Conservation (phyloP, 2,797 vertebrate genomes). For the Antennarius maculatus region DNA sequence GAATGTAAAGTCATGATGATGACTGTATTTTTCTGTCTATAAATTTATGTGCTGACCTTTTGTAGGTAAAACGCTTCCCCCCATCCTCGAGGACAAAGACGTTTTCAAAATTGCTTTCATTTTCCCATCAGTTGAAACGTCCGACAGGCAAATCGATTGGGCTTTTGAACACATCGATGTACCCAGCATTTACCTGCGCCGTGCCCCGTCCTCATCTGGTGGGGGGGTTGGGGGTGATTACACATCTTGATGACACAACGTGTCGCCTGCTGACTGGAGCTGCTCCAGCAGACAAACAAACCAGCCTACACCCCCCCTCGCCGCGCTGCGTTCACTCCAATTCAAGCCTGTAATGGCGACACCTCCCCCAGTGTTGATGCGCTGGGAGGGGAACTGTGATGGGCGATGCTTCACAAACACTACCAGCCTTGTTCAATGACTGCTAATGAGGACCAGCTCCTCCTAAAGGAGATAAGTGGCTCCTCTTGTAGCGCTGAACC, state of each 20-base stretch:
- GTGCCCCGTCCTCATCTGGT: slow-evolving; percentile 39
- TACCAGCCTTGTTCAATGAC: slow-evolving; percentile 63
- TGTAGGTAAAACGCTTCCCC: slow-evolving; percentile 27
- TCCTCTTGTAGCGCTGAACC: too few species aligned
- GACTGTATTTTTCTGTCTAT: slow-evolving; percentile 14
- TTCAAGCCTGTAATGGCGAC: slow-evolving; percentile 77
- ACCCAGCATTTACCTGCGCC: slow-evolving; percentile 56
- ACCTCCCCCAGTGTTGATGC: slow-evolving; percentile 59
- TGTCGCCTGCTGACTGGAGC: slow-evolving; percentile 67
- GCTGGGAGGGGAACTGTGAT: slow-evolving; percentile 56
- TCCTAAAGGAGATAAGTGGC: slow-evolving; percentile 52
- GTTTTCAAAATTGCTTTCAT: slow-evolving; percentile 58
- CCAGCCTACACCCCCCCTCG: slow-evolving; percentile 69
- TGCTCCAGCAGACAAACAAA: slow-evolving; percentile 75
- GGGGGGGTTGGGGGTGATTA: slow-evolving; percentile 68
- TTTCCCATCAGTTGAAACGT: slow-evolving; percentile 50
- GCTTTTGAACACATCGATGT: slow-evolving; percentile 62
- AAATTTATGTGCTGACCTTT: slow-evolving; percentile 30
- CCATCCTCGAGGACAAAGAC: slow-evolving; percentile 48
- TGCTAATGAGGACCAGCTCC: slow-evolving; percentile 73
- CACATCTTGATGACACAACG: slow-evolving; percentile 54
- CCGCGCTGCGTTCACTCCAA: slow-evolving; percentile 55
- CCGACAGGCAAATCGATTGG: slow-evolving; percentile 57
- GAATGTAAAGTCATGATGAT: slow-evolving; percentile 9
- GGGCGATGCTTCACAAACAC: slow-evolving; percentile 64